These are phyloP conservation scores for Hyposoter didymator DNA, from an alignment of 2,888 invertebrate species.

Conservation along the genomic window DNA sequence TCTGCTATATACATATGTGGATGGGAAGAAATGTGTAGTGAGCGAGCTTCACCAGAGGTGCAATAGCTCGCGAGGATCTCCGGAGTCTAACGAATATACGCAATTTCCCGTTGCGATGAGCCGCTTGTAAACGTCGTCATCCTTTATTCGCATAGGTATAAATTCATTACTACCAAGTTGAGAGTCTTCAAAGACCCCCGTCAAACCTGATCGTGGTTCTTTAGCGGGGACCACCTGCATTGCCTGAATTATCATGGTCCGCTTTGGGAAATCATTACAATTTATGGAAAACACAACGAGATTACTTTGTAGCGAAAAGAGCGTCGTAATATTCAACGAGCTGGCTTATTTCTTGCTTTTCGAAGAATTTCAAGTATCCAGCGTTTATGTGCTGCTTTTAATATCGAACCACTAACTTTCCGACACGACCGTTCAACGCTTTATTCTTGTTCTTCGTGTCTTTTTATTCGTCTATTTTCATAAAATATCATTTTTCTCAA, in stretches of 20 bases:
- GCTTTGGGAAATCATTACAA: neutral
- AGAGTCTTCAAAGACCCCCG: slow-evolving; percentile 21
- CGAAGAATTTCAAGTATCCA: neutral
- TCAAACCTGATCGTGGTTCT: slow-evolving; percentile 19
- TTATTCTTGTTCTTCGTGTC: neutral
- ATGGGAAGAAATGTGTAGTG: slow-evolving; percentile 14
- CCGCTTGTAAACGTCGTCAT: slow-evolving; percentile 46
- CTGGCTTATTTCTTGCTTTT: neutral
- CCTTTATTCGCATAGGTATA: slow-evolving; percentile 39
- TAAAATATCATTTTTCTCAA: slow-evolving; percentile 29
- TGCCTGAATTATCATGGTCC: slow-evolving; percentile 32
- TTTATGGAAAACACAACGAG: neutral
- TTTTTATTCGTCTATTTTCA: neutral
- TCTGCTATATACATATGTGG: neutral
- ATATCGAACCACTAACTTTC: neutral
- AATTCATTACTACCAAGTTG: slow-evolving; percentile 26
- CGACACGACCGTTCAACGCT: neutral
- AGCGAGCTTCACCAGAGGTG: slow-evolving; percentile 19
- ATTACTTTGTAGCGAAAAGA: neutral
- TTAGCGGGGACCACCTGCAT: slow-evolving; percentile 29
- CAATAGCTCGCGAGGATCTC: slow-evolving; percentile 8
- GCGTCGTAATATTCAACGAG: neutral
- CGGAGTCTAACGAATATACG: slow-evolving; percentile 36
- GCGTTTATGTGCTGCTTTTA: neutral
- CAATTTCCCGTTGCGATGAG: slow-evolving; percentile 23